These are phyloP conservation scores for Lepidocolaptes lacrymiger DNA, from an alignment of 2,797 vertebrate genomes.

Conservation along the genomic window DNA sequence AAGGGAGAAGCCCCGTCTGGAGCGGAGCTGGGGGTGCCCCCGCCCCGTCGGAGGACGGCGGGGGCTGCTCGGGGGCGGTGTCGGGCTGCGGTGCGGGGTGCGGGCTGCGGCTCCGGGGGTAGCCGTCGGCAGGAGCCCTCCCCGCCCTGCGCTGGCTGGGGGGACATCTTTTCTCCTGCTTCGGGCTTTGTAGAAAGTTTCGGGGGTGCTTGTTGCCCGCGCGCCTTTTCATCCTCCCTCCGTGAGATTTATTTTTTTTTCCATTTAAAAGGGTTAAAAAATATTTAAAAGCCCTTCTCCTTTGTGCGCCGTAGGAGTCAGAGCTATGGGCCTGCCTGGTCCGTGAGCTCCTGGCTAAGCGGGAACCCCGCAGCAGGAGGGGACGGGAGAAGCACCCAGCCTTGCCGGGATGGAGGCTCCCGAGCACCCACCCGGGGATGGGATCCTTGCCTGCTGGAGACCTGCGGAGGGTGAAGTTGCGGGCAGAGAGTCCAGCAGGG, in stretches of 20 bases:
- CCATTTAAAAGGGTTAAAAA: neutral
- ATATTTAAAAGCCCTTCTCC: rapidly evolving
- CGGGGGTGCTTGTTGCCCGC: neutral
- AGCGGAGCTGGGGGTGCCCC: neutral
- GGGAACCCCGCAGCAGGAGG: neutral
- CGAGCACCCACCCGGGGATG: neutral
- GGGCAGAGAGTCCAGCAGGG: neutral
- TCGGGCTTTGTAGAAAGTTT: constrained; percentile 17
- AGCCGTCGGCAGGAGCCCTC: neutral
- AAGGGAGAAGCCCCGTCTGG: neutral
- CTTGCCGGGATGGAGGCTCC: neutral
- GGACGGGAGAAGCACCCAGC: neutral
- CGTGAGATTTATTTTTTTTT: neutral
- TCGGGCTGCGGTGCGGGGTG: neutral
- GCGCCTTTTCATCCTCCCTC: neutral
- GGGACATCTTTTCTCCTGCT: neutral
- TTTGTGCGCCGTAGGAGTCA: neutral
- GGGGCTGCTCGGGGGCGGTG: neutral
- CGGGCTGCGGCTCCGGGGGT: neutral
- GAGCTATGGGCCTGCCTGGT: neutral
- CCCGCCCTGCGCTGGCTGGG: neutral
- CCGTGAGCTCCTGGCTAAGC: neutral
- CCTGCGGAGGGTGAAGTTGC: neutral
- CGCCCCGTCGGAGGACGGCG: neutral
- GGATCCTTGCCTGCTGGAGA: neutral